Evolutionary conservation across 2,888 invertebrate species (phyloP).

Genomic region (Arge pagana): DNA sequence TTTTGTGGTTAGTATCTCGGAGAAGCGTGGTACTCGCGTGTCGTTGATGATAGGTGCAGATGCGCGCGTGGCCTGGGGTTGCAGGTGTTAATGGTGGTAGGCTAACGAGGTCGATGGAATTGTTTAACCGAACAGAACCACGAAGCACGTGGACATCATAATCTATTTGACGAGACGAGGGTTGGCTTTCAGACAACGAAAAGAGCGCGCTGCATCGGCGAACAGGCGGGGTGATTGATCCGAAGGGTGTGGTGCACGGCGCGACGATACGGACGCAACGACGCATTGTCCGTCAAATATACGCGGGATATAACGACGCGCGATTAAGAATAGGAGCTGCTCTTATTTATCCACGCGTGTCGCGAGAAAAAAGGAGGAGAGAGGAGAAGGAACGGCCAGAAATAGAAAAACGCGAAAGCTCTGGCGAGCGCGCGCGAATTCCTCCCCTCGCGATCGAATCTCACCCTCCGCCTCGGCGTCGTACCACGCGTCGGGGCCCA

Average conservation of each 20-base stretch:
- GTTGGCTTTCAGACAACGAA: constrained; percentile 5
- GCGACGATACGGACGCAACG: constrained; percentile 33
- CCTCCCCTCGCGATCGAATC: too few relatives aligned
- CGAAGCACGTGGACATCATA: constrained; percentile 2
- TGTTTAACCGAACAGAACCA: constrained; percentile 20
- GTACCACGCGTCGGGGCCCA: too few relatives aligned
- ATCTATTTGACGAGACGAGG: constrained; percentile 19
- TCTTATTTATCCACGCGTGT: neutral
- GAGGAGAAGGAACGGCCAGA: neutral
- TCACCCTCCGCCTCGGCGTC: too few relatives aligned
- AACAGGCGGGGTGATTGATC: neutral
- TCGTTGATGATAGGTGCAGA: too few relatives aligned
- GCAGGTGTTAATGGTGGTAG: neutral
- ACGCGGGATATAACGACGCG: constrained; percentile 43
- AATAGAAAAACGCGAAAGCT: neutral
- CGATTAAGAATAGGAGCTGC: constrained; percentile 48
- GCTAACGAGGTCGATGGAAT: constrained; percentile 18
- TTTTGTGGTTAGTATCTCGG: too few relatives aligned
- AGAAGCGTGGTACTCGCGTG: too few relatives aligned
- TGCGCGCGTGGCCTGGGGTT: too few relatives aligned
- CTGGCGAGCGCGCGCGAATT: too few relatives aligned
- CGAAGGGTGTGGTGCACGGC: neutral
- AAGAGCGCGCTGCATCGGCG: constrained; percentile 1
- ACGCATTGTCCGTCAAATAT: constrained; percentile 54
- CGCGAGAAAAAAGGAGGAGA: neutral